Conservation (phyloP, 2,797 vertebrate genomes). For the Acrossocheilus wenchowensis region DNA sequence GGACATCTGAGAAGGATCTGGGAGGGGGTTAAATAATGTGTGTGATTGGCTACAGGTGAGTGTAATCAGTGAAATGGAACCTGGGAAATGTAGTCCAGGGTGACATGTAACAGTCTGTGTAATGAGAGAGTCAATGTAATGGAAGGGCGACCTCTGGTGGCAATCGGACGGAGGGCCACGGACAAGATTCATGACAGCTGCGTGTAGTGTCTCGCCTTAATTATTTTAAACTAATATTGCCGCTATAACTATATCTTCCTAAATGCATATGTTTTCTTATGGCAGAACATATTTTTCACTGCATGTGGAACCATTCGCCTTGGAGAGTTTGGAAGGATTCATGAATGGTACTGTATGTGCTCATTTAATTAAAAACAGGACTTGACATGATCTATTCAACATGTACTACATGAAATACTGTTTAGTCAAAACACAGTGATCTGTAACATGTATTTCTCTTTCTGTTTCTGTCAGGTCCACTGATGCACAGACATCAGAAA, state of each 20-base stretch:
- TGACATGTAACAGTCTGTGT: too few species aligned
- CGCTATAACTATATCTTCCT: background rate
- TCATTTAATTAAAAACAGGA: background rate
- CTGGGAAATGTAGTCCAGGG: too few species aligned
- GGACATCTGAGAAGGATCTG: too few species aligned
- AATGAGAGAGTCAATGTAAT: too few species aligned
- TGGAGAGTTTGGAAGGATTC: background rate
- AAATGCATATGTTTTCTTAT: background rate
- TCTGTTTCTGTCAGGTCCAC: background rate
- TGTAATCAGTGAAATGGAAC: too few species aligned
- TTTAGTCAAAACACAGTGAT: background rate
- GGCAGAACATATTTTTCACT: background rate
- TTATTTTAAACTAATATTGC: too few species aligned
- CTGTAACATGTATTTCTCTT: background rate
- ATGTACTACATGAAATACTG: background rate
- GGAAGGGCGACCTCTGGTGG: too few species aligned
- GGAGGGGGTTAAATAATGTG: too few species aligned
- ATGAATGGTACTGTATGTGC: background rate
- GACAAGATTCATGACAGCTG: too few species aligned
- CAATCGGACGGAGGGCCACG: too few species aligned
- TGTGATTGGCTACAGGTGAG: too few species aligned
- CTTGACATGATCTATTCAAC: background rate
- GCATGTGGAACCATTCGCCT: background rate
- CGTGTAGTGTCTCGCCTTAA: too few species aligned
- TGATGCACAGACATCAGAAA: background rate